phyloP scores from a whole-genome alignment of 1,140 invertebrate species.

The Copidosoma floridanum region DNA sequence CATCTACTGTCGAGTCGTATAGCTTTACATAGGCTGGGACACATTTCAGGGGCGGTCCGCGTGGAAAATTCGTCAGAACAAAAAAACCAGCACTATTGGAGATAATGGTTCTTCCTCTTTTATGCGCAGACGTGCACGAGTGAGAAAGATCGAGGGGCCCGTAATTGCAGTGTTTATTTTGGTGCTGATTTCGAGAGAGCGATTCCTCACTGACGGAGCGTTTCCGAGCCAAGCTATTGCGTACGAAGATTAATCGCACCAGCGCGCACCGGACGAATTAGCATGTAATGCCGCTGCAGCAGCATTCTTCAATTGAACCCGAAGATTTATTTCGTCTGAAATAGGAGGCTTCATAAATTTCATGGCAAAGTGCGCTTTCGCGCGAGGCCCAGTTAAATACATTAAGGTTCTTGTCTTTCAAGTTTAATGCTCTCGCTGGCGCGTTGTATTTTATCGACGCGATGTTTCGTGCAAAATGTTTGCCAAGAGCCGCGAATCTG shows the following conservation, averaged over 20 bases:
- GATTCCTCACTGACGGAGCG: constrained; percentile 22
- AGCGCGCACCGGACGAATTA: constrained; percentile 11
- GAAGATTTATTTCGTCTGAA: constrained; percentile 15
- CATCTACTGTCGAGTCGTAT: constrained; percentile 33
- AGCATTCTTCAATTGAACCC: constrained; percentile 9
- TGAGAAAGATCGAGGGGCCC: neutral
- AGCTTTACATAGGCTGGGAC: constrained; percentile 35
- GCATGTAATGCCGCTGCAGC: constrained; percentile 10
- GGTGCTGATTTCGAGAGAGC: constrained; percentile 7
- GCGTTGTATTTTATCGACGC: too few relatives aligned
- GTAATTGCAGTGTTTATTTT: constrained; percentile 26
- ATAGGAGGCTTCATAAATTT: constrained; percentile 9
- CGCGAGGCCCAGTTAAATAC: constrained; percentile 1
- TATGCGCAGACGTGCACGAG: too few relatives aligned
- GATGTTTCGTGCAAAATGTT: too few relatives aligned
- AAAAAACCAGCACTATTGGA: too few relatives aligned
- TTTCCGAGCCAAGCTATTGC: constrained; percentile 15
- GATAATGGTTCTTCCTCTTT: constrained; percentile 9
- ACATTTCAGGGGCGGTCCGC: neutral
- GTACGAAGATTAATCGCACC: constrained; percentile 9
- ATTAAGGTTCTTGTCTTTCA: too few relatives aligned
- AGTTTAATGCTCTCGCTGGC: too few relatives aligned
- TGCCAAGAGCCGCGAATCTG: too few relatives aligned
- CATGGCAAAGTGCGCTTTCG: too few relatives aligned
- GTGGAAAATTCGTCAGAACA: neutral